phyloP scores from a whole-genome alignment of 2,797 vertebrate species.

The Myioborus miniatus region DNA sequence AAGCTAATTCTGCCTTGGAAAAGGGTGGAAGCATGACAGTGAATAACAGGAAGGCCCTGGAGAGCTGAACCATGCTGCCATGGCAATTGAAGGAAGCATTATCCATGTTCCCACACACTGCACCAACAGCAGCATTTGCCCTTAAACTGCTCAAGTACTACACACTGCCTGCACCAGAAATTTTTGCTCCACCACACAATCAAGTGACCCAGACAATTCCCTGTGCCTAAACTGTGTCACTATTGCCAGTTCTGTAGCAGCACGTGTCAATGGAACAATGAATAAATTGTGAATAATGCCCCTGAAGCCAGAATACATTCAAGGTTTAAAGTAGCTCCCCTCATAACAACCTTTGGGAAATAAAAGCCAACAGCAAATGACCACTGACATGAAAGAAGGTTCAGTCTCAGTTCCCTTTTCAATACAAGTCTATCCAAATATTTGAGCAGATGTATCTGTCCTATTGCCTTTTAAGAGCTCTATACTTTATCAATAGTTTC shows the following conservation, averaged over 20 bases:
- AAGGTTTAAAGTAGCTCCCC: neutral
- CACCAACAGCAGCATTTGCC: neutral
- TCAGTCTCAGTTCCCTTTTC: constrained; percentile 54
- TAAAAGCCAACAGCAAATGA: constrained; percentile 31
- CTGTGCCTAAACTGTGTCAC: neutral
- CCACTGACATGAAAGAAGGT: constrained; percentile 47
- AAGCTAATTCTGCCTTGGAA: neutral
- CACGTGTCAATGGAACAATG: neutral
- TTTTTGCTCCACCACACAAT: neutral
- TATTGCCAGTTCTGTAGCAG: neutral
- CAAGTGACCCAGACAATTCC: neutral
- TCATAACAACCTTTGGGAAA: neutral
- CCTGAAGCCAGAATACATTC: neutral
- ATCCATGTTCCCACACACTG: neutral
- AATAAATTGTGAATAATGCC: neutral
- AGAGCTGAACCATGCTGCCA: neutral
- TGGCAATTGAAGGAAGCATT: neutral
- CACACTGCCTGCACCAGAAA: neutral
- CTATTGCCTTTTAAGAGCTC: constrained; percentile 30
- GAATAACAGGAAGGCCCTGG: constrained; percentile 25
- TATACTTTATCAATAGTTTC: constrained; percentile 37
- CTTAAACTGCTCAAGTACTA: neutral
- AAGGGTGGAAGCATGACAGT: neutral
- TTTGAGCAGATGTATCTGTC: constrained; percentile 36
- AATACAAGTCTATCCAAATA: constrained; percentile 45